Percentiles rank a stretch among this genome's conserved stretches.
phyloP scores from a whole-genome alignment of 2,113 vertebrate genomes.

The Cacatua alba region DNA sequence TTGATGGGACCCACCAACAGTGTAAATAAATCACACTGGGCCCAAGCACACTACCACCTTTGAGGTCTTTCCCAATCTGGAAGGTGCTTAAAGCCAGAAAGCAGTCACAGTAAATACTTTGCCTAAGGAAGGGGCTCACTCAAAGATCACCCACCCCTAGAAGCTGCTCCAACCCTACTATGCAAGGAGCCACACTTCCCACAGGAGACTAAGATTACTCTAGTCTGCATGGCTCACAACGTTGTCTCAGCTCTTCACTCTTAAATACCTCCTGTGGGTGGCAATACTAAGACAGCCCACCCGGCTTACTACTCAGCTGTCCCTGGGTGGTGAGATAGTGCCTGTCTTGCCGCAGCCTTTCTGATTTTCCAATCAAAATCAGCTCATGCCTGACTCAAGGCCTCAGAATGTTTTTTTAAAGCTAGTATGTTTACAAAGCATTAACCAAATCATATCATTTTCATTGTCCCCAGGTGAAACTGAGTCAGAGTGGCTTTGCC shows the following conservation, averaged over 20 bases:
- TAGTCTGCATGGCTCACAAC: accelerated
- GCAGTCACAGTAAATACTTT: not conserved
- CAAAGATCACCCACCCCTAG: not conserved
- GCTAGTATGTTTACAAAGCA: not conserved
- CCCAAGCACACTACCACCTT: not conserved
- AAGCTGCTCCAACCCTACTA: not conserved
- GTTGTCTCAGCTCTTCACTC: not conserved
- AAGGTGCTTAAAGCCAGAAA: not conserved
- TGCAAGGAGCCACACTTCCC: not conserved
- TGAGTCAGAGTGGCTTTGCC: not conserved
- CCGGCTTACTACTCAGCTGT: not conserved
- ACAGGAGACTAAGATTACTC: accelerated
- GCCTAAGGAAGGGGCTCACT: not conserved
- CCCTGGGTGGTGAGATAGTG: not conserved
- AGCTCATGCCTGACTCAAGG: not conserved
- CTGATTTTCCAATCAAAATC: not conserved
- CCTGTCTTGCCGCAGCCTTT: not conserved
- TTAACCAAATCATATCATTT: not conserved
- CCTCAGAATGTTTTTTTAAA: not conserved
- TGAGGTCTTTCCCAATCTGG: not conserved
- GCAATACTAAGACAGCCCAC: not conserved
- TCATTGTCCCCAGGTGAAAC: not conserved
- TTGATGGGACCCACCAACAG: too few species aligned
- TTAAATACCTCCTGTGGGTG: not conserved
- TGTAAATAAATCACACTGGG: not conserved